phyloP scores from a whole-genome alignment of 2,113 vertebrate genomes.

The Pyrgilauda ruficollis region DNA sequence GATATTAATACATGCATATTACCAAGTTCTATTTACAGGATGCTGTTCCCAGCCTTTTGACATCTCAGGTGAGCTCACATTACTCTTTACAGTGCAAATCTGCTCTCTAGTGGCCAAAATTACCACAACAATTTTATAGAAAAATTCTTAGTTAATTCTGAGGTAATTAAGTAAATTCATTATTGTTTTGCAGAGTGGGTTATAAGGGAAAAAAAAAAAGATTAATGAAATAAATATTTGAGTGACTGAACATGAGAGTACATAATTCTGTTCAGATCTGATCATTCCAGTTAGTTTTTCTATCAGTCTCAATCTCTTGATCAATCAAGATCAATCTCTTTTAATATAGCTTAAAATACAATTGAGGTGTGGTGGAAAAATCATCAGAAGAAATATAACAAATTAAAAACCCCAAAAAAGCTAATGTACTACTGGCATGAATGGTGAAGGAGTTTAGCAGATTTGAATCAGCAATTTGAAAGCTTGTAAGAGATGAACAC shows the following conservation, averaged over 20 bases:
- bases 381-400: neutral
- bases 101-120: slow-evolving; percentile 50
- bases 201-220: neutral
- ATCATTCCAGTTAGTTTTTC: neutral
- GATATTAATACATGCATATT: neutral
- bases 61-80: neutral
- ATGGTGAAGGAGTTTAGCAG: neutral
- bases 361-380: neutral
- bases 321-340: neutral
- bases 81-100: neutral
- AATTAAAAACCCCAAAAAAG: neutral
- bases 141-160: neutral
- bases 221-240: neutral
- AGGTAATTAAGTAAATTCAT: neutral
- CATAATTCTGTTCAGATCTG: neutral
- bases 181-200: neutral
- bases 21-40: neutral
- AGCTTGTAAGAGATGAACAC: neutral
- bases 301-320: neutral
- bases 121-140: neutral
- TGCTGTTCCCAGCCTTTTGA: neutral
- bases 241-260: neutral
- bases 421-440: neutral
- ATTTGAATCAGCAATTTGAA: neutral
- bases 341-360: neutral